Evolutionary conservation across 2,888 invertebrate species (phyloP), one percentile per base, ranked within the genome.

Genomic region (Chironomus riparius): DNA sequence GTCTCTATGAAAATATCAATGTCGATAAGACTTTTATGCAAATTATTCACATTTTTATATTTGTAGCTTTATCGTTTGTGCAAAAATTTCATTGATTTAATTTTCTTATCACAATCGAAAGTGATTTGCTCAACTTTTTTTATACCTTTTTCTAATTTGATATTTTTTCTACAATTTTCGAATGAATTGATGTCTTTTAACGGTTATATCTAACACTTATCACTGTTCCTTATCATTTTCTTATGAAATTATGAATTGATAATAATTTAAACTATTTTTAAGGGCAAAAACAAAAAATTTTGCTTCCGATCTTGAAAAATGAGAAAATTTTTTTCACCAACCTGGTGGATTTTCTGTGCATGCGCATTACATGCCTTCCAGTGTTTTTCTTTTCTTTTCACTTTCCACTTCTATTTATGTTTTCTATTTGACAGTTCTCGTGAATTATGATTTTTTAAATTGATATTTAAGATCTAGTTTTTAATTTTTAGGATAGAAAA

Each of bases 261-360:
- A 62, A 47, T 22, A 38, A 22, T 61, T 72, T 72, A 22, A 72
- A 72, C n/a, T 24, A 72, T 62, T 56, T 65, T 65, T 65, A 65
- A 65, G 21, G 38, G 68, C n/a, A 68, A 28, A 68, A 68, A 28
- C 28, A 47, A 47, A 68, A 13, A n/a, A 28, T 28, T 38, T 28
- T 38, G 47, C 15, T 65, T 68, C 21, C 18, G 68, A 24, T 38
- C 68, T 68, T 68, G 68, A 68, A 68, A 65, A 65, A 65, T 65
- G 65, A 24, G 65, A 65, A 65, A 65, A 65, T 65, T 24, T 65
- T 65, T 65, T 56, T 56, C 56, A 56, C n/a, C 56, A 56, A 15
- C 15, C 18, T 56, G 56, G 15, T 50, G 50, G 50, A 38, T 38
- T 38, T 56, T 15, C 15, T 56, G 56, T 7, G 5, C 56, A 15